A percentile compares a stretch with the other conserved stretches of the same genome.
phyloP scores from a whole-genome alignment of 2,888 invertebrate species.

The Phortica okadai region DNA sequence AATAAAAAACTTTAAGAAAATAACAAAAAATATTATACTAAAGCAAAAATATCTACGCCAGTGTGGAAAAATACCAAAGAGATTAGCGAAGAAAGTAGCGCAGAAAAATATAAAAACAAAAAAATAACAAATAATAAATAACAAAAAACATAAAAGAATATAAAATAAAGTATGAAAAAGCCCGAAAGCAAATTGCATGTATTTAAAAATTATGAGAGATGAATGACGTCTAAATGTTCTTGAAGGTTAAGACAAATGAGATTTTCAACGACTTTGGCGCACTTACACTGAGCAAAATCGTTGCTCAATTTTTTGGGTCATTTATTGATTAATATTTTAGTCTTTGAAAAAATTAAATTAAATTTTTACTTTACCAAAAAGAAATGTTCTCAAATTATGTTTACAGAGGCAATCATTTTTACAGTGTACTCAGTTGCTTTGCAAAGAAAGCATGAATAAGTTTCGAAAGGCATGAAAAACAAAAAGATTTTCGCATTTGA shows the following conservation, averaged over 20 bases:
- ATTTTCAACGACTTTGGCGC: neutral
- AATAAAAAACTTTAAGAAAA: neutral
- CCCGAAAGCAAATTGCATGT: conserved; percentile 53
- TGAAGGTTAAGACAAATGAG: conserved; percentile 68
- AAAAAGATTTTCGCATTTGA: conserved; percentile 21
- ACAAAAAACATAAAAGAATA: neutral
- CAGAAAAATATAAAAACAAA: neutral
- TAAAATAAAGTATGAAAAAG: conserved; percentile 14
- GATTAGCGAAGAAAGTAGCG: neutral
- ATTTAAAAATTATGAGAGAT: conserved; percentile 64
- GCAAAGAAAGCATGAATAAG: neutral
- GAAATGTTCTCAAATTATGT: no score
- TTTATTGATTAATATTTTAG: no score
- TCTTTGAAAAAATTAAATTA: no score
- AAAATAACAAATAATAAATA: neutral
- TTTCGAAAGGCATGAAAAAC: conserved; percentile 10
- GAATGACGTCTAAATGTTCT: conserved; percentile 68
- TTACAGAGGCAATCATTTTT: neutral
- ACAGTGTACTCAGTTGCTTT: neutral
- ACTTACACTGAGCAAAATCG: neutral
- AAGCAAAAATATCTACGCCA: neutral
- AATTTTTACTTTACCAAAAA: no score
- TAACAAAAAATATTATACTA: no score
- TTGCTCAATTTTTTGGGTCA: neutral
- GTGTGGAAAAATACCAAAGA: conserved; percentile 16